Percentiles rank a stretch among this genome's conserved stretches.
These are phyloP conservation scores for Leptopilina myrica DNA, from an alignment of 2,888 invertebrate species.

Conservation along the genomic window DNA sequence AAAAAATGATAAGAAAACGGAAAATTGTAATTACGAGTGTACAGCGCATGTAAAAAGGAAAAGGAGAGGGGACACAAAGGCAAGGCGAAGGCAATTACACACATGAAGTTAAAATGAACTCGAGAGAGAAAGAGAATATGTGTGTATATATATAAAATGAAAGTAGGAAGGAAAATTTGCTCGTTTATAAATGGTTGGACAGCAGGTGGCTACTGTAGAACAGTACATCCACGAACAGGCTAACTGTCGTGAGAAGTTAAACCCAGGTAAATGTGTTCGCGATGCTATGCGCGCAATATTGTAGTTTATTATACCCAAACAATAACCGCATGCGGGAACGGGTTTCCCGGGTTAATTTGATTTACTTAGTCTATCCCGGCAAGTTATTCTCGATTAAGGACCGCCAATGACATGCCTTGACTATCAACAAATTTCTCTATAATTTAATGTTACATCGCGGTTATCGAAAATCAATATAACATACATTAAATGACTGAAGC, in stretches of 20 bases:
- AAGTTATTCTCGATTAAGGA: conserved; percentile 57
- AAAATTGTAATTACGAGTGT: too few species aligned
- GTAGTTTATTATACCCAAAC: conserved; percentile 28
- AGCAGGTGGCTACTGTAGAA: conserved; percentile 25
- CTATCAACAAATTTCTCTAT: conserved; percentile 46
- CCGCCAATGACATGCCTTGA: conserved; percentile 53
- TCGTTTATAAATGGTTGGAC: conserved; percentile 7
- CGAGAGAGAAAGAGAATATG: too few species aligned
- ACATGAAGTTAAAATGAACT: too few species aligned
- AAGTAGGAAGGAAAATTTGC: conserved; percentile 5
- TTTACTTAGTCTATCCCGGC: conserved; percentile 52
- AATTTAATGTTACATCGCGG: conserved; percentile 30
- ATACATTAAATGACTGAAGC: too few species aligned
- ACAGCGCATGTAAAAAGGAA: too few species aligned
- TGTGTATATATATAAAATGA: not conserved
- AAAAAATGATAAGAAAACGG: too few species aligned
- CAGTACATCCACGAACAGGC: not conserved
- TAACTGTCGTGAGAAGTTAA: too few species aligned
- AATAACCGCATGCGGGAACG: conserved; percentile 25
- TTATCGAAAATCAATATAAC: conserved; percentile 27
- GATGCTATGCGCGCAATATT: conserved; percentile 5
- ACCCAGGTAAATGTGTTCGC: not conserved
- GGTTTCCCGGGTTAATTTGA: too few species aligned
- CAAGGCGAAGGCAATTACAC: too few species aligned
- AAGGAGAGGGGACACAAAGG: too few species aligned